Evolutionary conservation across 2,797 vertebrate species (phyloP).

Genomic region (Sebastes elongatus): DNA sequence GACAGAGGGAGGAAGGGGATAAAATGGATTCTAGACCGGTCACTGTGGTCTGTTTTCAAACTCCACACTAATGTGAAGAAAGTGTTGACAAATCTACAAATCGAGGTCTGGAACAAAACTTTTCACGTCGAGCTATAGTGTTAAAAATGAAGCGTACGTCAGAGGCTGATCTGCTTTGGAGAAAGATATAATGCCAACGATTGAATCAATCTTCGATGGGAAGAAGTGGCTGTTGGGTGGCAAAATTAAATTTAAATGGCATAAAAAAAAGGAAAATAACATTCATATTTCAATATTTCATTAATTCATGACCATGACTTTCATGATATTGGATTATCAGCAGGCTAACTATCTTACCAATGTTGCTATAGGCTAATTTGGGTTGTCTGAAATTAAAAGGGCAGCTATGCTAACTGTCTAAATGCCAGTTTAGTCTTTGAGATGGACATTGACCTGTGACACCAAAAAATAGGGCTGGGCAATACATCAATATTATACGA

Average conservation of each 20-base stretch:
- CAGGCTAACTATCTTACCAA: neutral
- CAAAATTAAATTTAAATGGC: too few species aligned
- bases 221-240: too few species aligned
- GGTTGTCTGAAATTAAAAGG: too few species aligned
- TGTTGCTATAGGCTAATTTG: neutral
- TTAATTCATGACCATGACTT: neutral
- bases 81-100: constrained; percentile 19
- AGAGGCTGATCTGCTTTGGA: neutral
- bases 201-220: too few species aligned
- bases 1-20: constrained; percentile 61
- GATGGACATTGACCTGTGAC: too few species aligned
- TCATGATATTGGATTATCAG: neutral
- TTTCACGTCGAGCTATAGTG: neutral
- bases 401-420: too few species aligned
- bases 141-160: neutral
- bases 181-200: too few species aligned
- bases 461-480: rapidly evolving
- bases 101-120: neutral
- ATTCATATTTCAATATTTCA: neutral
- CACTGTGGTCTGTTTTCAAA: constrained; percentile 15
- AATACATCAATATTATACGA: too few species aligned
- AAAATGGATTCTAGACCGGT: constrained; percentile 28
- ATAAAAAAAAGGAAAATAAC: too few species aligned
- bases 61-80: constrained; percentile 1
- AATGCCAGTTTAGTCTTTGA: too few species aligned